A percentile compares a stretch with the other conserved stretches of the same genome.
Evolutionary conservation across 1,140 invertebrate genomes (phyloP).

Genomic region (Drosophila paulistorum): DNA sequence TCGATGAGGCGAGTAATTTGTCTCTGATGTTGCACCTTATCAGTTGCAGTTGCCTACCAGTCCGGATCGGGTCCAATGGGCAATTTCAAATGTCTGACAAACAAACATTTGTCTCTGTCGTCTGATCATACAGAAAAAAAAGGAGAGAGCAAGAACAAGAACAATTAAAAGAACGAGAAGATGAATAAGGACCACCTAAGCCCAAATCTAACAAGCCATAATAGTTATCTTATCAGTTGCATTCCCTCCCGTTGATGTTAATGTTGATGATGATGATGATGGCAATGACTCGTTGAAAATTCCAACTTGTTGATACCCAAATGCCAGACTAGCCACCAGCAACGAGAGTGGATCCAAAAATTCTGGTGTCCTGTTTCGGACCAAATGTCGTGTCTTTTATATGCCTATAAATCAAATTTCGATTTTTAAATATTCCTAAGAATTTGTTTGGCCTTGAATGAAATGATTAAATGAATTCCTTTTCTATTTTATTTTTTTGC

Average conservation of each 20-base stretch:
- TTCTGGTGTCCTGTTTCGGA: not conserved
- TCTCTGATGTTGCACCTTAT: conserved; percentile 32
- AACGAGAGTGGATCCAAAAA: conserved; percentile 23
- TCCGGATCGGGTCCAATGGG: conserved; percentile 28
- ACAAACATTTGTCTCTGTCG: conserved; percentile 73
- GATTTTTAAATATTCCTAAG: no score
- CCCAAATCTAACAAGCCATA: conserved; percentile 5
- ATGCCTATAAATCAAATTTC: no score
- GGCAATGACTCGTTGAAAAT: conserved; percentile 56
- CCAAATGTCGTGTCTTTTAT: no score
- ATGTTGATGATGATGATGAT: conserved; percentile 25
- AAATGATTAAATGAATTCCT: no score
- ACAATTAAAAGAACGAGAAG: conserved; percentile 18
- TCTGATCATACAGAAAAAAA: conserved; percentile 22
- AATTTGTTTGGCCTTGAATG: no score
- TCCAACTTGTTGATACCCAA: conserved; percentile 24
- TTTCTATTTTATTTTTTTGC: no score
- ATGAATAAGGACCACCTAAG: conserved; percentile 56
- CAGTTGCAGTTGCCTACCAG: conserved; percentile 7
- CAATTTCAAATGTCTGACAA: conserved; percentile 60
- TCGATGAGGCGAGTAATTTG: conserved; percentile 45
- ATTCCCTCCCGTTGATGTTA: conserved; percentile 17
- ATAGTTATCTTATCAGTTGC: conserved; percentile 63
- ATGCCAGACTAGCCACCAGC: conserved; percentile 32
- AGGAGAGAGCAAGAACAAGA: conserved; percentile 4